phyloP scores from a whole-genome alignment of 2,113 vertebrate genomes.

The Nibea albiflora region DNA sequence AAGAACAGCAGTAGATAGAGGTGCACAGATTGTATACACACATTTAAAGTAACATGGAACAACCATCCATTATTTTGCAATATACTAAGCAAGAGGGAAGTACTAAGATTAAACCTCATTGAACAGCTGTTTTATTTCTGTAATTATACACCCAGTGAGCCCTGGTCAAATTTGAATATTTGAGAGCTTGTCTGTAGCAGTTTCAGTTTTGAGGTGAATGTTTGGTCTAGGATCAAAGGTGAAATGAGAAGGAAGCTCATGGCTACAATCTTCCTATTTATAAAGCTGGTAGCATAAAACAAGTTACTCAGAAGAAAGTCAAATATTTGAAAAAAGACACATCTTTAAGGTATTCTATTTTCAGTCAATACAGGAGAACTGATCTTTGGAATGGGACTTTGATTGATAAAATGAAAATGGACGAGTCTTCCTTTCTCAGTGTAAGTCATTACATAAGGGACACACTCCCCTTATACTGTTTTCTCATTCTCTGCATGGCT shows the following conservation, averaged over 20 bases:
- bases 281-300: background rate
- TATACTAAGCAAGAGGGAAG: background rate
- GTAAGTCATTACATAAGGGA: background rate
- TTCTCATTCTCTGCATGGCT: background rate
- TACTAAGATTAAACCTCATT: background rate
- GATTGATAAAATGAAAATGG: background rate
- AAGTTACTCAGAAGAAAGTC: background rate
- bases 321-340: background rate
- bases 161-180: background rate
- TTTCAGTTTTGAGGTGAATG: background rate
- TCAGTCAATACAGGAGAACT: background rate
- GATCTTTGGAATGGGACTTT: background rate
- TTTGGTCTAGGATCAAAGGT: background rate
- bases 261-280: background rate
- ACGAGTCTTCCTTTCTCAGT: background rate
- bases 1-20: background rate
- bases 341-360: background rate
- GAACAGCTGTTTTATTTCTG: background rate
- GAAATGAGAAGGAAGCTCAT: background rate
- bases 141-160: background rate
- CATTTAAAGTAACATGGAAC: background rate
- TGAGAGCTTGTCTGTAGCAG: background rate
- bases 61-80: background rate
- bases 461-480: background rate
- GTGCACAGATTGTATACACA: background rate